Evolutionary conservation across 2,888 invertebrate genomes (phyloP).

Genomic region (Creontiades dilutus): DNA sequence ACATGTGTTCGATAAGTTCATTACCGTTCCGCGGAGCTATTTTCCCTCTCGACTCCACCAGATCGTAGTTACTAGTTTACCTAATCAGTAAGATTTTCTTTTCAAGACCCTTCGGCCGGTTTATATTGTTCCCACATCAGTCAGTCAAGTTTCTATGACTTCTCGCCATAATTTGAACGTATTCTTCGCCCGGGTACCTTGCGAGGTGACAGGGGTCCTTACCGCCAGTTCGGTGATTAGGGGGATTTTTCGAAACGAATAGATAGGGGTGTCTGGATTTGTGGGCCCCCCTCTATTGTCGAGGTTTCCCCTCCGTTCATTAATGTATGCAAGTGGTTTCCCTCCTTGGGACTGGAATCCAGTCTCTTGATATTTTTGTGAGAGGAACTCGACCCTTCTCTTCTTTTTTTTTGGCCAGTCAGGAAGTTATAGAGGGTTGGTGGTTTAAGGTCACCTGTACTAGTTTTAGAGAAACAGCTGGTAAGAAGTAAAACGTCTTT

Average conservation of each 20-base stretch:
- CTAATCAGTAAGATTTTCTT: neutral
- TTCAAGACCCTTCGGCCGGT: neutral
- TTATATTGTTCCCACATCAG: conserved; percentile 21
- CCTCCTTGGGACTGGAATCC: conserved; percentile 40
- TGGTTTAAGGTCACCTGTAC: conserved; percentile 35
- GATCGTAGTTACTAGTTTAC: too few relatives aligned
- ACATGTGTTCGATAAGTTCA: too few relatives aligned
- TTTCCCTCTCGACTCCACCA: too few relatives aligned
- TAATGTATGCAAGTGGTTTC: conserved; percentile 47
- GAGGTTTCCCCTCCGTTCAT: conserved; percentile 6
- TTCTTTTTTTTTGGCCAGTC: conserved; percentile 30
- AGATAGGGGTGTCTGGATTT: conserved; percentile 48
- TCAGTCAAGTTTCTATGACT: conserved; percentile 45
- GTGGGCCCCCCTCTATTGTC: conserved; percentile 15
- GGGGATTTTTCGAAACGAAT: conserved; percentile 34
- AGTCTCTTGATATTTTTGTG: conserved; percentile 18
- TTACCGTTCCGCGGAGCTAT: too few relatives aligned
- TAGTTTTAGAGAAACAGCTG: conserved; percentile 26
- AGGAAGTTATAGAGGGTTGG: conserved; percentile 43
- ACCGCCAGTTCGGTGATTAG: conserved; percentile 52
- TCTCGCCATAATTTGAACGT: conserved; percentile 42
- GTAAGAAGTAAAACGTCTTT: conserved; percentile 8
- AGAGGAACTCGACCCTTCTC: conserved; percentile 5
- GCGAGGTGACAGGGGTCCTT: neutral
- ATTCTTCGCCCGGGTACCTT: conserved; percentile 19